Base-by-base conservation (phyloP, 1,140 invertebrate genomes). In the Varroa destructor region DNA sequence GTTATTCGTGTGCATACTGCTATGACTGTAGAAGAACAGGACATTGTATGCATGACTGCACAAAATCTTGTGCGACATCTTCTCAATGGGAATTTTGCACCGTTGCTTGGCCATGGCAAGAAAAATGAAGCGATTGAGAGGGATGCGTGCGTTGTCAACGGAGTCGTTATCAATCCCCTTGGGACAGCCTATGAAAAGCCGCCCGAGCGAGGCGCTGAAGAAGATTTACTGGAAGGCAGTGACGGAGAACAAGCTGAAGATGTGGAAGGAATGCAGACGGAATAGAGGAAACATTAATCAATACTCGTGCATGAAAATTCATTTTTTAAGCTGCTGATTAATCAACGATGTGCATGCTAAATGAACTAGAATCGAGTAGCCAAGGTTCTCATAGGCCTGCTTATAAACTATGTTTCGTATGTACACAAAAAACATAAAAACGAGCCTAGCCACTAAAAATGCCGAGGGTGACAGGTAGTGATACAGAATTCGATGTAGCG, bases 21-120 rank as follows among this genome's bases (percentile, higher is more conserved):
- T 1, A 88, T 98, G 83, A 87, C 89, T 0, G 81, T 96, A n/a
- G 91, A 94, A 77, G 91, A 97, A 79, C 91, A 96, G 80, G 95
- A 98, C 82, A 81, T 87, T 64, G 89, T 94, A 64, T 95, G 93
- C 77, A 85, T 91, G 76, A 94, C 93, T 40, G 90, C 93, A 1
- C 88, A 90, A 81, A 93, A 89, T 0, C 80, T 98, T 4, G 80
- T 97, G 0, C 83, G 94, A 43, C 89, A 97, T 6, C 82, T 97
- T 36, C 85, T 88, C 6, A 89, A 96, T 77, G 93, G 93, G 3
- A 93, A 93, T 0, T 93, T 90, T 79, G 88, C 90, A 77, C 89
- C 91, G 75, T 72, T 77, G 2, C 81, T 97, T 0, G 93, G 90
- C 0, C 76, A 85, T 46, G 83, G 85, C 76, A 82, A 82, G 73